Conservation (phyloP, 2,797 vertebrate genomes). For the Myotis pilosus region DNA sequence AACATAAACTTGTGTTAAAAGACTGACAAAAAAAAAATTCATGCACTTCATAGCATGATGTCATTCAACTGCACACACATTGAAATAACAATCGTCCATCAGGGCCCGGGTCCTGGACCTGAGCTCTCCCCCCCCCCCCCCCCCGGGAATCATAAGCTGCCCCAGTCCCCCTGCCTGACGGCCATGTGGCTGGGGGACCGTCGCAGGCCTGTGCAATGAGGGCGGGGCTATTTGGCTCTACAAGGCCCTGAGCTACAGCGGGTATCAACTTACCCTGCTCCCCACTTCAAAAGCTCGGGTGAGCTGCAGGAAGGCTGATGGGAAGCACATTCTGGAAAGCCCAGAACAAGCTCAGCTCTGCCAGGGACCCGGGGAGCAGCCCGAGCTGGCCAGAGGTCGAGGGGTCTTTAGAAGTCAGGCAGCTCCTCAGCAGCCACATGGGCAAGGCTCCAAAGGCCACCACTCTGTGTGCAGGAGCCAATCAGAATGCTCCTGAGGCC, state of each 20-base stretch:
- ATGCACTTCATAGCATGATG: constrained; percentile 76
- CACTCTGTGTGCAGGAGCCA: background rate
- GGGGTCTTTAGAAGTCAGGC: constrained; percentile 29
- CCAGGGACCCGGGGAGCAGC: constrained; percentile 37
- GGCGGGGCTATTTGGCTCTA: background rate
- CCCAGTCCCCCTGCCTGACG: background rate
- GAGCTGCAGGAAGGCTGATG: constrained; percentile 36
- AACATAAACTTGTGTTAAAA: constrained; percentile 79
- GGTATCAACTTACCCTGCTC: constrained; percentile 61
- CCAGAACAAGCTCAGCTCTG: constrained; percentile 38
- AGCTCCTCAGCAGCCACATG: background rate
- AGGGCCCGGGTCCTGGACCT: background rate
- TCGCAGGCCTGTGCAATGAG: constrained; percentile 43
- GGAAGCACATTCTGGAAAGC: constrained; percentile 54
- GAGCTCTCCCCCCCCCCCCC: constrained; percentile 15
- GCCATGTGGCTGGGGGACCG: background rate
- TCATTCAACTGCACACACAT: constrained; percentile 74
- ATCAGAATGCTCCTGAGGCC: background rate
- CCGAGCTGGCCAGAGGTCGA: constrained; percentile 29
- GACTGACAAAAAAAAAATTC: constrained; percentile 70
- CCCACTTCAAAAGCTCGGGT: constrained; percentile 59
- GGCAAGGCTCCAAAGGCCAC: background rate
- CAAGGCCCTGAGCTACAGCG: constrained; percentile 17
- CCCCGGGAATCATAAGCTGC: constrained; percentile 47
- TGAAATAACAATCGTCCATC: constrained; percentile 71